phyloP scores from a whole-genome alignment of 1,140 invertebrate genomes.

The Meloidogyne exigua region DNA sequence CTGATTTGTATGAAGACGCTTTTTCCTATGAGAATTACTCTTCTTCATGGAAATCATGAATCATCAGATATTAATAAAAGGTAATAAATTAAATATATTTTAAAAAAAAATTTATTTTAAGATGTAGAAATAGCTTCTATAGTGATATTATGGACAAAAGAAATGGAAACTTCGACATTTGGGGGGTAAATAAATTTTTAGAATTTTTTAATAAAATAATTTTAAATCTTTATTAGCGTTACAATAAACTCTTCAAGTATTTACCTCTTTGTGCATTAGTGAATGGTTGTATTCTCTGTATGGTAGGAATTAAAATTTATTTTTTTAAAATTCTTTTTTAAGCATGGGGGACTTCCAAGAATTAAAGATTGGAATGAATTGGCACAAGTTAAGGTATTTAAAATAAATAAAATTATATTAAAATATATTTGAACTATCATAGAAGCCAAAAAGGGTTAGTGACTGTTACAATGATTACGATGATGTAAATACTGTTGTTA shows the following conservation, averaged over 20 bases:
- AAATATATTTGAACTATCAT: not conserved
- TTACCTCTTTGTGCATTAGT: conserved; percentile 10
- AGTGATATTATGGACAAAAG: not conserved
- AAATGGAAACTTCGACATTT: not conserved
- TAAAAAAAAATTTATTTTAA: not conserved
- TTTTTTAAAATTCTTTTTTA: not conserved
- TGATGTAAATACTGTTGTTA: not conserved
- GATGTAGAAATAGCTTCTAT: conserved; percentile 7
- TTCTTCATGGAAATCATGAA: conserved; percentile 62
- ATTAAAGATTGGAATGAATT: conserved; percentile 2
- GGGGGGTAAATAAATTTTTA: not conserved
- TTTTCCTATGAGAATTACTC: conserved; percentile 71
- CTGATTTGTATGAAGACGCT: conserved; percentile 67
- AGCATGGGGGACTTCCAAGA: conserved; percentile 18
- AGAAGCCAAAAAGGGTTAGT: conserved; percentile 20
- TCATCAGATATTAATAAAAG: conserved; percentile 10
- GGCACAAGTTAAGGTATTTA: not conserved
- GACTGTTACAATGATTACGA: conserved; percentile 7
- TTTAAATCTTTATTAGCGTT: not conserved
- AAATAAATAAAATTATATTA: not conserved
- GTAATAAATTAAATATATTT: conserved; percentile 6
- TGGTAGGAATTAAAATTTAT: not conserved
- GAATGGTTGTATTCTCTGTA: not conserved
- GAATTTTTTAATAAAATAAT: too few relatives aligned
- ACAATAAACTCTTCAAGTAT: conserved; percentile 6